A percentile compares a stretch with the other conserved stretches of the same genome.
Conservation (phyloP, 2,113 vertebrate species). For the Colinus virginianus region DNA sequence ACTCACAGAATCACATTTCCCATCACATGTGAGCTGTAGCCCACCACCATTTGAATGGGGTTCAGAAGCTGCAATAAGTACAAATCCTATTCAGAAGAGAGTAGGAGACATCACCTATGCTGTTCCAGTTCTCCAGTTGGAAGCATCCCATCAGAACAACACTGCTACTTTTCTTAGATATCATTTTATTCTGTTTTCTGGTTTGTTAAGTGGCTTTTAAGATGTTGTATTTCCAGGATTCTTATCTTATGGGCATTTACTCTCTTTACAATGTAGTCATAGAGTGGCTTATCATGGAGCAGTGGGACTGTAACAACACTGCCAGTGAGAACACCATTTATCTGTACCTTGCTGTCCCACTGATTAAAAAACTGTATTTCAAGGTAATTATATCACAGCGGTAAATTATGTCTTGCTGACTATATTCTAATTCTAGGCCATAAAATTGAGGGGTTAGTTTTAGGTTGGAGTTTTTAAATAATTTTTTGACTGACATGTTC, state of each 20-base stretch:
- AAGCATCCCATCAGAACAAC: constrained; percentile 5
- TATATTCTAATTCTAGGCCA: constrained; percentile 23
- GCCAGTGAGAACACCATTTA: constrained; percentile 35
- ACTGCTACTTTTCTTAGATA: neutral
- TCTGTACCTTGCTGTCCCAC: neutral
- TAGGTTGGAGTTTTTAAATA: neutral
- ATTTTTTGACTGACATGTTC: neutral
- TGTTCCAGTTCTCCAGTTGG: neutral
- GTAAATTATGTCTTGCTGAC: constrained; percentile 48
- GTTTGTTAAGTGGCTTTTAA: neutral
- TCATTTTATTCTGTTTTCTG: neutral
- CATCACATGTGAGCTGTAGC: neutral
- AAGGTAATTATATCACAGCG: constrained; percentile 32
- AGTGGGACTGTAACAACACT: neutral
- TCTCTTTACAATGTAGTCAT: neutral
- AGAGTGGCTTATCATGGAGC: neutral
- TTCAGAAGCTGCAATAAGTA: neutral
- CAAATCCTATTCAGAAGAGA: neutral
- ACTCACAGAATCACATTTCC: neutral
- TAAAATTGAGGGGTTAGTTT: constrained; percentile 10
- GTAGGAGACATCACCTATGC: neutral
- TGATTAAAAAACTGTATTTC: constrained; percentile 54
- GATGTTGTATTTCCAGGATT: neutral
- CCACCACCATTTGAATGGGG: neutral
- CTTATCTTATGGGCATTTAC: neutral